phyloP scores from a whole-genome alignment of 2,797 vertebrate species.

The Xenentodon cancila region DNA sequence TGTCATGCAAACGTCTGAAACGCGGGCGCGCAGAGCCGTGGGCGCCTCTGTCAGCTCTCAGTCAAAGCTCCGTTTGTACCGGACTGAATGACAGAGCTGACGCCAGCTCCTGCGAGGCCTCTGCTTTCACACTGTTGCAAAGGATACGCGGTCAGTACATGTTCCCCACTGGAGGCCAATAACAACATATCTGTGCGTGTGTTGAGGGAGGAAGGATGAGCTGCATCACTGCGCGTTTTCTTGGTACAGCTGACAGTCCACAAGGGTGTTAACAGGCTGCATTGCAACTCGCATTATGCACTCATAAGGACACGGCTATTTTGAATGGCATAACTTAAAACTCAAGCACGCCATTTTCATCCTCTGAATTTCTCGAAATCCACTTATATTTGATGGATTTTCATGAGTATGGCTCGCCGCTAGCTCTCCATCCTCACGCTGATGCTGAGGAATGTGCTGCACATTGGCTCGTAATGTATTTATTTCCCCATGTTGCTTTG shows the following conservation, averaged over 20 bases:
- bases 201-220: conserved; percentile 15
- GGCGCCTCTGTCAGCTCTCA: conserved; percentile 27
- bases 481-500: conserved; percentile 49
- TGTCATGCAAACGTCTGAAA: conserved; percentile 45
- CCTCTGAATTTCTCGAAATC: background rate
- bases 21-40: conserved; percentile 44
- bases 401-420: background rate
- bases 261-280: conserved; percentile 25
- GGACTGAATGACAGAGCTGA: conserved; percentile 60
- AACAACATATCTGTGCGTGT: conserved; percentile 44
- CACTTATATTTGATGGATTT: too few species aligned
- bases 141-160: conserved; percentile 50
- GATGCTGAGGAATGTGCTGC: conserved; percentile 81
- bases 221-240: conserved; percentile 40
- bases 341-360: conserved; percentile 11
- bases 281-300: background rate
- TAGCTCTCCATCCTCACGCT: conserved; percentile 26
- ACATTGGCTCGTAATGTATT: conserved; percentile 40
- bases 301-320: conserved; percentile 24
- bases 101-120: conserved; percentile 57
- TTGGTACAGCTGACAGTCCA: conserved; percentile 30
- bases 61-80: conserved; percentile 33
- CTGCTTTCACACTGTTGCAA: conserved; percentile 28
- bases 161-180: conserved; percentile 48
- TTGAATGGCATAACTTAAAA: conserved; percentile 38